Percentiles rank a stretch among this genome's conserved stretches.
phyloP scores from a whole-genome alignment of 2,888 invertebrate genomes.

The Plagodis pulveraria region DNA sequence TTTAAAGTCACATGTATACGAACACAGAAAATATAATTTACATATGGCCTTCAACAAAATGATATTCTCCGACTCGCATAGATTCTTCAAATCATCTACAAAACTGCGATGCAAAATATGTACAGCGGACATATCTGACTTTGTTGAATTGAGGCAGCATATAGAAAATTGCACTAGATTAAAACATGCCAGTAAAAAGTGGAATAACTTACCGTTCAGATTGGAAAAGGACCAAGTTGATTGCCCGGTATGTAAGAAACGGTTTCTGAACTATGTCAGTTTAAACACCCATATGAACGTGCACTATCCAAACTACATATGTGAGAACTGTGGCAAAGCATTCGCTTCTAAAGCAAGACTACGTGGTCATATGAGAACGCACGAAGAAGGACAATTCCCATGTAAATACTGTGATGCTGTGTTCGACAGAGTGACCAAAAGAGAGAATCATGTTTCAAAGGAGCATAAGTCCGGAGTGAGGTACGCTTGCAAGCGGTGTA shows the following conservation, averaged over 20 bases:
- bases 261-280: conserved; percentile 71
- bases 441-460: conserved; percentile 77
- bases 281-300: conserved; percentile 81
- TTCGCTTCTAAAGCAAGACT: conserved; percentile 81
- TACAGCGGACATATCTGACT: conserved; percentile 58
- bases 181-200: conserved; percentile 48
- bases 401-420: conserved; percentile 69
- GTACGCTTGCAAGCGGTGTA: conserved; percentile 74
- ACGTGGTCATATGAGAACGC: conserved; percentile 79
- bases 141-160: conserved; percentile 60
- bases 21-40: conserved; percentile 61
- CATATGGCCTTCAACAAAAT: conserved; percentile 71
- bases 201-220: conserved; percentile 73
- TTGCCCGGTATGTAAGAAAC: conserved; percentile 74
- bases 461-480: conserved; percentile 74
- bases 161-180: conserved; percentile 60
- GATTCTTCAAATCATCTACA: conserved; percentile 55
- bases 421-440: conserved; percentile 72
- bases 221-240: conserved; percentile 76
- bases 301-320: conserved; percentile 80
- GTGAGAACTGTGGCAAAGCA: conserved; percentile 81
- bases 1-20: conserved; percentile 57
- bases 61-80: conserved; percentile 61
- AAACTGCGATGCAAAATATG: conserved; percentile 70
- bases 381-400: conserved; percentile 76